Evolutionary conservation across 2,113 vertebrate genomes (phyloP), one percentile per base, ranked within the genome.

Genomic region (Nycticorax nycticorax): DNA sequence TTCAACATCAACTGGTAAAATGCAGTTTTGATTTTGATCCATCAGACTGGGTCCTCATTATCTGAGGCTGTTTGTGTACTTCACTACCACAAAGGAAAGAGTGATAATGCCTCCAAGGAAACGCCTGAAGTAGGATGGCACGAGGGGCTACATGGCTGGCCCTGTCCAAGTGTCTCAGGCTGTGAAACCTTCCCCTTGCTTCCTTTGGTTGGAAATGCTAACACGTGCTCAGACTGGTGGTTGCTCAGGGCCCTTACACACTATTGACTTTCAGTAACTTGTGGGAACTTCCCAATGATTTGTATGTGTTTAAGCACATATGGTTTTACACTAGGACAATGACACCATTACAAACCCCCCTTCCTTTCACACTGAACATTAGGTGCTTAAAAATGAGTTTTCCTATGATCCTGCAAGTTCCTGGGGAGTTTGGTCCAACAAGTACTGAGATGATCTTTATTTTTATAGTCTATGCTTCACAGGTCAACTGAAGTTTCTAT

Each of bases 221-320:
- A 6, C 0, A 0, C 3, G 3, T 35, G 27, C 9, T 85, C 4
- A 5, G 30, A 17, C 9, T 8, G 12, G 20, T 8, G 27, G 14
- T 28, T 0, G 1, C 37, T 41, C 26, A 60, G 10, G n/a, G n/a
- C 9, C 24, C 37, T 78, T 2, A 27, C 5, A 47, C 2, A 15
- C 32, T 56, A 4, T 1, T 64, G 35, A 4, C 39, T 77, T 74
- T 13, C 35, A 45, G 8, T 59, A 66, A 47, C 5, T 33, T 2
- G 0, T 18, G 5, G 11, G 9, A 78, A 7, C 13, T 60, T 66
- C 53, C 27, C 30, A 69, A 4, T 30, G 4, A 43, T 35, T 85
- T 27, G 1, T 9, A 23, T 43, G 69, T 88, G 18, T 43, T 19
- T n/a, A 21, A 76, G 20, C 6, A 77, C 8, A 20, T 2, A 6